phyloP scores from a whole-genome alignment of 1,140 invertebrate genomes.

The Propsilocerus akamusi region DNA sequence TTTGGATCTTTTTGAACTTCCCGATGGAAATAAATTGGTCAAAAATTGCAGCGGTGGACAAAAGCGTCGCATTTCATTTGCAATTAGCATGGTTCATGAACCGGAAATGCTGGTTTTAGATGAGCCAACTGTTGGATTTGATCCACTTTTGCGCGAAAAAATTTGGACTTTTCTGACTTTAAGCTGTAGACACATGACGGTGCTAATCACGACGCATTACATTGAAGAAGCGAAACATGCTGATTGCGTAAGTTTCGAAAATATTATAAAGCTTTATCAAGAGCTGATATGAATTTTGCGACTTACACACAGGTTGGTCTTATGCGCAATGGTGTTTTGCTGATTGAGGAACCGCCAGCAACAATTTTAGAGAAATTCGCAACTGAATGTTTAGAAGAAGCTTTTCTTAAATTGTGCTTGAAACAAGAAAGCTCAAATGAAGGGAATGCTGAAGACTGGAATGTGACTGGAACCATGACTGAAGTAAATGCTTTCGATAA shows the following conservation, averaged over 20 bases:
- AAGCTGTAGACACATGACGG: constrained; percentile 36
- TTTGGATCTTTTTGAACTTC: constrained; percentile 50
- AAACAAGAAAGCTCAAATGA: constrained; percentile 30
- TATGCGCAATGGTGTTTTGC: constrained; percentile 63
- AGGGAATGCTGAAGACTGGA: constrained; percentile 7
- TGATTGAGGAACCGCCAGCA: constrained; percentile 68
- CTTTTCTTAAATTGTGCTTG: constrained; percentile 47
- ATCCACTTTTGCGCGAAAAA: constrained; percentile 70
- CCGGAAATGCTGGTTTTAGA: constrained; percentile 79
- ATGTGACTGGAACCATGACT: neutral
- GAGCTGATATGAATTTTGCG: too few species aligned
- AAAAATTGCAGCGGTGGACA: constrained; percentile 71
- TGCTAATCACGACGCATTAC: constrained; percentile 89
- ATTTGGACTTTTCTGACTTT: constrained; percentile 58
- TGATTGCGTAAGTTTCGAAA: constrained; percentile 39
- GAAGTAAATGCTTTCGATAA: neutral
- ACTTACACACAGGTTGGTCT: constrained; percentile 57
- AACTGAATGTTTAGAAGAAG: constrained; percentile 49
- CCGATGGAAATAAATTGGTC: constrained; percentile 35
- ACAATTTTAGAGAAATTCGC: constrained; percentile 39
- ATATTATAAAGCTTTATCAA: too few species aligned
- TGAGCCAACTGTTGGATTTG: constrained; percentile 83
- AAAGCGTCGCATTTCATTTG: constrained; percentile 70
- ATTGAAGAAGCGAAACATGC: constrained; percentile 81
- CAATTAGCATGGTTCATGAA: constrained; percentile 67